phyloP scores from a whole-genome alignment of 1,140 invertebrate species.

The Psilanteris sp. region DNA sequence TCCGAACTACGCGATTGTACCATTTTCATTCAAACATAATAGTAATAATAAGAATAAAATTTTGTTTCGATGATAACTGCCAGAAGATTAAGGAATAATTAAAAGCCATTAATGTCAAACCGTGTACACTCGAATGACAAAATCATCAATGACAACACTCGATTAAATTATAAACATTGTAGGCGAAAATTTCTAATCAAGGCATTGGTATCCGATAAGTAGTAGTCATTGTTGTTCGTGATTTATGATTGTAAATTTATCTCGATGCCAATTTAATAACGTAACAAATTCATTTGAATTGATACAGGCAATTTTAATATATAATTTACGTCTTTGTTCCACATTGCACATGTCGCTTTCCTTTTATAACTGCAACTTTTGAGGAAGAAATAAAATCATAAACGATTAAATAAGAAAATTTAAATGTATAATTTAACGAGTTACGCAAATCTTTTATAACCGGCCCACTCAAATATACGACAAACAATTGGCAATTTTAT shows the following conservation, averaged over 20 bases:
- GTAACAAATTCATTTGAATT: constrained; percentile 31
- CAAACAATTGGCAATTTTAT: constrained; percentile 35
- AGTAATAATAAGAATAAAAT: too few species aligned
- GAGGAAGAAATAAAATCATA: constrained; percentile 16
- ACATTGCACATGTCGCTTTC: constrained; percentile 9
- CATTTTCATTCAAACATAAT: too few species aligned
- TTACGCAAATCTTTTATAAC: constrained; percentile 16
- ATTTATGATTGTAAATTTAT: constrained; percentile 40
- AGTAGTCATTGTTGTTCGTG: constrained; percentile 22
- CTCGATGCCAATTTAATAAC: constrained; percentile 8
- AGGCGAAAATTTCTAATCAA: constrained; percentile 38
- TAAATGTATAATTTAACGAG: constrained; percentile 28
- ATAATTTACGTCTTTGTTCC: constrained; percentile 31
- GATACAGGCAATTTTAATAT: constrained; percentile 22
- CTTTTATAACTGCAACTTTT: constrained; percentile 23
- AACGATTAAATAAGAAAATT: constrained; percentile 16
- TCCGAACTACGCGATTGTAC: too few species aligned
- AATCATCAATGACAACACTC: constrained; percentile 6
- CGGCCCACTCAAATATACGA: constrained; percentile 13
- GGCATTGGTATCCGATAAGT: constrained; percentile 17
- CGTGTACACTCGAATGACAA: constrained; percentile 8
- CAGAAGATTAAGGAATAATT: too few species aligned
- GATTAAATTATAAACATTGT: constrained; percentile 31
- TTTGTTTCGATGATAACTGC: too few species aligned
- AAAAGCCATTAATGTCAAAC: constrained; percentile 3